These are phyloP conservation scores for Cephalopterus ornatus DNA, from an alignment of 2,113 vertebrate species.

Conservation along the genomic window DNA sequence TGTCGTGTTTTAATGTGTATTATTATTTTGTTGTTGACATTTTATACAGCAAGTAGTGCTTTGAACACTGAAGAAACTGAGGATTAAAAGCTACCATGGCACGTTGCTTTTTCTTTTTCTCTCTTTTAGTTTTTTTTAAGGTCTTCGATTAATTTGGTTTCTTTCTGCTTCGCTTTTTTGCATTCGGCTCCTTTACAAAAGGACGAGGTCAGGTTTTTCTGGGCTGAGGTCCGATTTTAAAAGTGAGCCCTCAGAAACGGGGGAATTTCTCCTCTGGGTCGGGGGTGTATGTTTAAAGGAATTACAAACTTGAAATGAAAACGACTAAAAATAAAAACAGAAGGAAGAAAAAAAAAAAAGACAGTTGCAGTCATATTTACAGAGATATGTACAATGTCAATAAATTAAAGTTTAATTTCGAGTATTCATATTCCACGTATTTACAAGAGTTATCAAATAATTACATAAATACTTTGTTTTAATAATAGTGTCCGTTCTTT, in stretches of 20 bases:
- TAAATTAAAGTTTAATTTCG: conserved; percentile 98
- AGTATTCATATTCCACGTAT: conserved; percentile 94
- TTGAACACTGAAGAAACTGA: conserved; percentile 69
- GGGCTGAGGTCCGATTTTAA: neutral
- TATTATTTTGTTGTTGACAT: neutral
- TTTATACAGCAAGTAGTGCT: conserved; percentile 67
- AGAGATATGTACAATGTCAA: conserved; percentile 93
- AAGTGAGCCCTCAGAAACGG: neutral
- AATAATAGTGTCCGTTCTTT: conserved; percentile 84
- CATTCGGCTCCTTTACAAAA: neutral
- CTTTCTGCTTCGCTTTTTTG: conserved; percentile 15
- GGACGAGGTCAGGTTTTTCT: neutral
- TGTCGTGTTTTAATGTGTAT: conserved; percentile 55
- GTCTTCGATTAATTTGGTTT: neutral
- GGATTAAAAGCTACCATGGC: conserved; percentile 77
- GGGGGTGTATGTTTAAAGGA: conserved; percentile 14
- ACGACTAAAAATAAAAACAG: conserved; percentile 68
- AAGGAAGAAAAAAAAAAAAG: conserved; percentile 63
- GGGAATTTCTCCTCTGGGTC: neutral
- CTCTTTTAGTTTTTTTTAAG: neutral
- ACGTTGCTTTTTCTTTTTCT: conserved; percentile 52
- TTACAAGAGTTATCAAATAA: conserved; percentile 99
- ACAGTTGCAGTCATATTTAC: conserved; percentile 83
- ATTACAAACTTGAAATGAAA: conserved; percentile 78
- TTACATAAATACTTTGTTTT: conserved; percentile 99